Evolutionary conservation across 2,113 vertebrate species (phyloP).

Genomic region (Actenoides hombroni): DNA sequence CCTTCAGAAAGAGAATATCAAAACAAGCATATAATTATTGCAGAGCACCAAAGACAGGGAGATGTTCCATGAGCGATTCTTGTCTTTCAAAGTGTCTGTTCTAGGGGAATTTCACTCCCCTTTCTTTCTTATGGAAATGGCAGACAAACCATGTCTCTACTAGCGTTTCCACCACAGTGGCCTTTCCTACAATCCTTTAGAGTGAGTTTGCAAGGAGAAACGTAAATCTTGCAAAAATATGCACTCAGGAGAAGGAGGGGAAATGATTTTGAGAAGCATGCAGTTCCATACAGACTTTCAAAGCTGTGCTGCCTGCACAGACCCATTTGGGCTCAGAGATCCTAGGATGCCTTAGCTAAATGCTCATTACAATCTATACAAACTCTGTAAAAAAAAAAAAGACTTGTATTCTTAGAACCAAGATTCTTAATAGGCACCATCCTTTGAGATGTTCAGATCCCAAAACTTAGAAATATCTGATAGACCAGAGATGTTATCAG

Average conservation of each 20-base stretch:
- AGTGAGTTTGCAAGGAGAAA: neutral
- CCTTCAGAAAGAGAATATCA: neutral
- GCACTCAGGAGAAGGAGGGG: neutral
- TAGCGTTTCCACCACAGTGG: neutral
- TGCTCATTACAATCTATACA: neutral
- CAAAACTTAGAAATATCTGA: neutral
- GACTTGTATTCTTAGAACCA: neutral
- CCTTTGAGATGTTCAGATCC: neutral
- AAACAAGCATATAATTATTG: neutral
- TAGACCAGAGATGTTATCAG: neutral
- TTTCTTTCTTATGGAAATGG: neutral
- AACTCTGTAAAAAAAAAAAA: neutral
- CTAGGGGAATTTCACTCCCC: neutral
- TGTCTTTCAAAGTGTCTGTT: neutral
- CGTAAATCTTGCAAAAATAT: neutral
- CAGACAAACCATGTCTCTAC: neutral
- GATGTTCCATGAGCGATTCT: neutral
- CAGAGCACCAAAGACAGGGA: neutral
- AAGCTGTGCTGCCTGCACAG: neutral
- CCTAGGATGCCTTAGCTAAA: neutral
- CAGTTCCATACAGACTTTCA: neutral
- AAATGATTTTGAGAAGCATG: neutral
- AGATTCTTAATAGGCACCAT: neutral
- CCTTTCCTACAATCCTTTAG: neutral
- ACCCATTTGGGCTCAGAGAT: neutral